Evolutionary conservation across 2,797 vertebrate species (phyloP), one percentile per base, ranked within the genome.

Genomic region (Muscicapa comitata): DNA sequence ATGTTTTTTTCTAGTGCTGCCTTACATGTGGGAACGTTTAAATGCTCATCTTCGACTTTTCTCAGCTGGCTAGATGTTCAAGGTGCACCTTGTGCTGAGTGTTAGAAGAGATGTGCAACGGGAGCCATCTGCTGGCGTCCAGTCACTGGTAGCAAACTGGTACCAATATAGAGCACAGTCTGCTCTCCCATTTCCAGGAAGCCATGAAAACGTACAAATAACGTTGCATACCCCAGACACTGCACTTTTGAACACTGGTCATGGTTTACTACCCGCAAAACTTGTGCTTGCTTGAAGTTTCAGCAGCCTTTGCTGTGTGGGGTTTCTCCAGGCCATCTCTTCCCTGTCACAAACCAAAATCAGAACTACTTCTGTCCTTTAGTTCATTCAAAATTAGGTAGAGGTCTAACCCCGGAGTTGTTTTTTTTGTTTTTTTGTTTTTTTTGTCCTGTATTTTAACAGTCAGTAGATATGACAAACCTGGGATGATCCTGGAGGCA

Each of bases 21-120:
- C 23, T 74, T 66, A 9, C 26, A 28, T 66, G 37, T 63, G 40
- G 31, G 61, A 73, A 18, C 0, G 0, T 55, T 53, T 67, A 71
- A 65, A 83, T 5, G 23, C 37, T 62, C 5, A 23, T 48, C 25
- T 51, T 17, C 3, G 5, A 1, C 17, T 73, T 53, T 45, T 15
- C 33, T 23, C 3, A 4, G 10, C 33, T 37, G 2, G 2, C 47
- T 17, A n/a, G 0, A 53, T 19, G 10, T 25, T 25, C 7, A 6
- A 28, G 33, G 24, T 2, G 19, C 7, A 2, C 3, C 3, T 28
- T 28, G 48, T 51, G 0, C 17, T 5, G 12, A 13, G 16, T 6
- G 3, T 12, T 5, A 3, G 1, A 9, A 13, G 75, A 48, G 5
- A 7, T 3, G 54, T 20, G 62, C n/a, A 24, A n/a, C 7, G 54